These are phyloP conservation scores for Elymnias hypermnestra DNA, from an alignment of 1,140 invertebrate genomes.

Conservation along the genomic window DNA sequence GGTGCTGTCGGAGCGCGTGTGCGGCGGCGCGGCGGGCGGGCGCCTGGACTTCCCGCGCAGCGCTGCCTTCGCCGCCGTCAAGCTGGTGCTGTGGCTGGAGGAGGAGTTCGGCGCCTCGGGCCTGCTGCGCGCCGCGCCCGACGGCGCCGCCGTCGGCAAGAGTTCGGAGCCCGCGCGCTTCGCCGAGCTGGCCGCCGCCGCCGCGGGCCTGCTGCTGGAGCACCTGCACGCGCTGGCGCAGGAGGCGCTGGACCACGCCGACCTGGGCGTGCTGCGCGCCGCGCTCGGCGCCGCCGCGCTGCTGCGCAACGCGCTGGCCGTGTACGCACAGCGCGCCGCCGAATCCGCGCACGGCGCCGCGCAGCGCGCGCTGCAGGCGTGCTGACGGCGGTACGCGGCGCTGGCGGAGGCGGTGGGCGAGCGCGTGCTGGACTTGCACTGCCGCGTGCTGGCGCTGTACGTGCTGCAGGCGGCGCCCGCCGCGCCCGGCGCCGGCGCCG, in stretches of 20 bases:
- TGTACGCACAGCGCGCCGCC: slow-evolving; percentile 80
- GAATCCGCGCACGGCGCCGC: no score
- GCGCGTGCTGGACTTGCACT: slow-evolving; percentile 85
- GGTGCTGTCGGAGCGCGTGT: slow-evolving; percentile 85
- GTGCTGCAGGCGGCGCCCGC: slow-evolving; percentile 87
- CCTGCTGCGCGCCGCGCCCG: no score
- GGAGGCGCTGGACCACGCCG: slow-evolving; percentile 88
- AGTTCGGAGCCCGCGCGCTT: slow-evolving; percentile 85
- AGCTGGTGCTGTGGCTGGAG: slow-evolving; percentile 87
- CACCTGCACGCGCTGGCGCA: slow-evolving; percentile 86
- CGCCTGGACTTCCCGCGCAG: slow-evolving; percentile 86
- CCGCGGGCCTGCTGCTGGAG: slow-evolving; percentile 80
- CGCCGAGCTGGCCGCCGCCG: slow-evolving; percentile 81
- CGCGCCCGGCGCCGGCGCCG: slow-evolving; percentile 83
- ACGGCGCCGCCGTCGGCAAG: slow-evolving; percentile 80
- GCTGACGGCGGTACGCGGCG: slow-evolving; percentile 85
- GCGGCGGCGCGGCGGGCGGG: slow-evolving; percentile 84
- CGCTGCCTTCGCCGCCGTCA: slow-evolving; percentile 87
- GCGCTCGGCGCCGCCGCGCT: slow-evolving; percentile 86
- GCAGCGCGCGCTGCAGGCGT: no score
- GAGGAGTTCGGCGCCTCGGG: no score
- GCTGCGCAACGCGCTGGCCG: slow-evolving; percentile 84
- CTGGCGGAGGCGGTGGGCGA: slow-evolving; percentile 89
- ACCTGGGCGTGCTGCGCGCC: slow-evolving; percentile 85
- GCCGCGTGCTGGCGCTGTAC: slow-evolving; percentile 83